phyloP scores from a whole-genome alignment of 2,113 vertebrate species.

The Raja brachyura region DNA sequence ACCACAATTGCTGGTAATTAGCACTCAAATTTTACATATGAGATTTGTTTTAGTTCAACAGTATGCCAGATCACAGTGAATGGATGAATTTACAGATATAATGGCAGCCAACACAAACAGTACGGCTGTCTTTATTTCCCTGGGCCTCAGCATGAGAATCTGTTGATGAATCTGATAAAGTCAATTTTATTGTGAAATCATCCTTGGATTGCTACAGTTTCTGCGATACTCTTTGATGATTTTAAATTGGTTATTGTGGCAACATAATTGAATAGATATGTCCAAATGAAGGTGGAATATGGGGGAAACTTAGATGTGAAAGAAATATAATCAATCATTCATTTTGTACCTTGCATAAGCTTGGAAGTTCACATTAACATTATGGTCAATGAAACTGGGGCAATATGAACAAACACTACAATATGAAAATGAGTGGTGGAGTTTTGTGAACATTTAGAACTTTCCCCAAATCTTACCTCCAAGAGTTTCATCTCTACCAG shows the following conservation, averaged over 20 bases:
- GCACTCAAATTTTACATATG: neutral
- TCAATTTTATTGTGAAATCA: too few species aligned
- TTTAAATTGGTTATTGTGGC: neutral
- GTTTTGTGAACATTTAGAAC: neutral
- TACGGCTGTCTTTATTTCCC: neutral
- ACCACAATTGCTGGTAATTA: neutral
- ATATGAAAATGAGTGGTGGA: neutral
- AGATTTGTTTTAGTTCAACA: neutral
- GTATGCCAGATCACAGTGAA: neutral
- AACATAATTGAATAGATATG: neutral
- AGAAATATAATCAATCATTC: neutral
- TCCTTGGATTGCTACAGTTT: neutral
- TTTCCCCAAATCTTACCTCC: conserved; percentile 52
- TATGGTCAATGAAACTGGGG: neutral
- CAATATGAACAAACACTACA: neutral
- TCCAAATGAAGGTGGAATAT: neutral
- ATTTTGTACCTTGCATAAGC: neutral
- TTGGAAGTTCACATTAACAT: neutral
- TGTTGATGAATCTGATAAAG: neutral
- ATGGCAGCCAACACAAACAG: neutral
- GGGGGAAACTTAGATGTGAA: neutral
- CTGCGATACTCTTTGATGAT: neutral
- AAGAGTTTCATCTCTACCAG: conserved; percentile 59
- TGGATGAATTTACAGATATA: neutral
- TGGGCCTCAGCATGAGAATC: neutral